Conservation (phyloP, 1,140 invertebrate genomes). For the Hycleus phaleratus region DNA sequence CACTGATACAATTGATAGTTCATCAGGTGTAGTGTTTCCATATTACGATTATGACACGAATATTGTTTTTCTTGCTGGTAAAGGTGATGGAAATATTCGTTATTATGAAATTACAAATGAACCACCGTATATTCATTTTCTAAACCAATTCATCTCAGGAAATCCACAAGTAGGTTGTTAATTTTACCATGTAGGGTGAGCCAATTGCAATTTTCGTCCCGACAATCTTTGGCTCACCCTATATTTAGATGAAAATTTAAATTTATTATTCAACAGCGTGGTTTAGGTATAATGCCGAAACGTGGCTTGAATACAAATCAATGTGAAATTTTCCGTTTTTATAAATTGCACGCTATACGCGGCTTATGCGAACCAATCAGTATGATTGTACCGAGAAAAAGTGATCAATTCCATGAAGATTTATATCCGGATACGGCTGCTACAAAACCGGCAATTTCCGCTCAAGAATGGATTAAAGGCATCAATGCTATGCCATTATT, state of each 20-base stretch:
- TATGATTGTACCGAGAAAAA: slow-evolving; percentile 87
- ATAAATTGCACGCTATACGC: slow-evolving; percentile 82
- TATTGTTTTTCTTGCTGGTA: slow-evolving; percentile 59
- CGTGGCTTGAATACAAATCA: slow-evolving; percentile 71
- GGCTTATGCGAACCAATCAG: slow-evolving; percentile 84
- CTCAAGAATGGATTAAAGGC: slow-evolving; percentile 82
- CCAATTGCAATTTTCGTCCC: too few relatives aligned
- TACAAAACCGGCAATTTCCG: slow-evolving; percentile 70
- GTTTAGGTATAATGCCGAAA: slow-evolving; percentile 89
- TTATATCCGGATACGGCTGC: slow-evolving; percentile 88
- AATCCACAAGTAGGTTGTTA: slow-evolving; percentile 58
- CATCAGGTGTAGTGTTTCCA: slow-evolving; percentile 86
- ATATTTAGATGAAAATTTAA: background rate
- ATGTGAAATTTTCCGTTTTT: slow-evolving; percentile 88
- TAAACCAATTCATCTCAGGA: slow-evolving; percentile 88
- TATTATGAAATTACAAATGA: slow-evolving; percentile 90
- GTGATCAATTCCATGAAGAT: slow-evolving; percentile 67
- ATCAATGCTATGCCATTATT: slow-evolving; percentile 73
- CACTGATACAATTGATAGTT: slow-evolving; percentile 81
- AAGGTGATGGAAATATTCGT: slow-evolving; percentile 90
- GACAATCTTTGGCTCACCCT: too few relatives aligned
- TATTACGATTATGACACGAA: slow-evolving; percentile 90
- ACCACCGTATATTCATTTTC: slow-evolving; percentile 76
- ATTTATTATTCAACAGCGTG: slow-evolving; percentile 52
- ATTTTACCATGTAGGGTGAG: too few relatives aligned